Percentiles rank a stretch among this genome's conserved stretches.
phyloP scores from a whole-genome alignment of 2,113 vertebrate genomes.

The Rousettus leschenaultii region DNA sequence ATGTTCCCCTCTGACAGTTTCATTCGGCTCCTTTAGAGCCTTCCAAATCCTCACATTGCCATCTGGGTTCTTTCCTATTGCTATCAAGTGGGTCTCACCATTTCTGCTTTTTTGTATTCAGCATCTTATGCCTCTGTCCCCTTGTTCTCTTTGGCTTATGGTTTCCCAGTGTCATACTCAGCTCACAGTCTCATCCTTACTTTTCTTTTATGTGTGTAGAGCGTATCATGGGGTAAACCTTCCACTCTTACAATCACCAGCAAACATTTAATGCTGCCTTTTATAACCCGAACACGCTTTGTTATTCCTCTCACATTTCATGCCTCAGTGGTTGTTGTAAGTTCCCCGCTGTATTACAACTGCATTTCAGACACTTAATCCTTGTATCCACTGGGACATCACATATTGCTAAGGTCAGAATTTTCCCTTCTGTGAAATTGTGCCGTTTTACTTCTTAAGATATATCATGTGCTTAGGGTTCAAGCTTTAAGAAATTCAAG shows the following conservation, averaged over 20 bases:
- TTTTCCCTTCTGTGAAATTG: conserved; percentile 78
- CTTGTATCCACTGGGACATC: conserved; percentile 47
- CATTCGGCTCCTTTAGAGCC: conserved; percentile 73
- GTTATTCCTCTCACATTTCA: conserved; percentile 60
- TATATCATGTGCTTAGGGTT: not conserved
- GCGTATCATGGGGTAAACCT: conserved; percentile 61
- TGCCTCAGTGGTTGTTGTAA: conserved; percentile 42
- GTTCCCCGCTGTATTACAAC: conserved; percentile 30
- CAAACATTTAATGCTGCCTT: conserved; percentile 61
- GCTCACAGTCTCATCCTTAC: conserved; percentile 39
- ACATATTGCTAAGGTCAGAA: conserved; percentile 63
- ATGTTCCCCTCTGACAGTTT: conserved; percentile 77
- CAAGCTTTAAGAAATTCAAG: conserved; percentile 5
- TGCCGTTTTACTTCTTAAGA: conserved; percentile 76
- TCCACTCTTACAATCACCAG: conserved; percentile 48
- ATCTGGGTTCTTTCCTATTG: conserved; percentile 69
- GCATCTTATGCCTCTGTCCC: conserved; percentile 23
- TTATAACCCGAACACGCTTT: not conserved
- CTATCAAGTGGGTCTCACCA: conserved; percentile 58
- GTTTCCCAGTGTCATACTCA: conserved; percentile 45
- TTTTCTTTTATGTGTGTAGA: conserved; percentile 49
- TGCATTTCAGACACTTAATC: conserved; percentile 46
- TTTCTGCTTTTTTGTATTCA: conserved; percentile 40
- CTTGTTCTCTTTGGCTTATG: conserved; percentile 62
- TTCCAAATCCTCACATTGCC: conserved; percentile 68